Percentiles rank a stretch among this genome's conserved stretches.
phyloP scores from a whole-genome alignment of 2,888 invertebrate species.

The Caenorhabditis sp. region DNA sequence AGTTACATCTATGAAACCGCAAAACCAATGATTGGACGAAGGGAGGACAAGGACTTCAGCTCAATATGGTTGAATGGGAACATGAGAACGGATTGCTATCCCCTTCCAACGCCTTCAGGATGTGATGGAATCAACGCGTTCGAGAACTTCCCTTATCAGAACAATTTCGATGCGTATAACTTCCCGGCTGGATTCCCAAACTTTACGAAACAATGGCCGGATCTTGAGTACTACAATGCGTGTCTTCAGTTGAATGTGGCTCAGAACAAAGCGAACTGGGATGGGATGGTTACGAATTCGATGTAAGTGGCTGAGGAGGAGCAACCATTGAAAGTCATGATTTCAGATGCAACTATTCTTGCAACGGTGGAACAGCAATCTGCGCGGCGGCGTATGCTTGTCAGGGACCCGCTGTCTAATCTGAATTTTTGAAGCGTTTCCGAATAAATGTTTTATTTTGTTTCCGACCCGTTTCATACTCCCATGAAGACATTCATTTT shows the following conservation, averaged over 20 bases:
- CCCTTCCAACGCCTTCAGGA: not conserved
- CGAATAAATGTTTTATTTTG: too few species aligned
- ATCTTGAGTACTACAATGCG: not conserved
- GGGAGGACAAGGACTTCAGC: not conserved
- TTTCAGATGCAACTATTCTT: not conserved
- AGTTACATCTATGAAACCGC: conserved; percentile 1
- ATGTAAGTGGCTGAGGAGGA: too few species aligned
- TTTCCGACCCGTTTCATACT: too few species aligned
- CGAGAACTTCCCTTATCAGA: not conserved
- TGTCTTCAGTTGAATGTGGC: not conserved
- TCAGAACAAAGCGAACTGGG: not conserved
- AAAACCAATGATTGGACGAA: not conserved
- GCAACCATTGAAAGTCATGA: too few species aligned
- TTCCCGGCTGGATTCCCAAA: conserved; percentile 14
- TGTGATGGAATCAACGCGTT: not conserved
- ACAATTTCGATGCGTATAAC: conserved; percentile 11
- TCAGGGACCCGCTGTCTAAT: not conserved
- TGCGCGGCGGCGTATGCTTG: not conserved
- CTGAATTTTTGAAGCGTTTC: not conserved
- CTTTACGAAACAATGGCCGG: not conserved
- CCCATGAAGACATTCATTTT: too few species aligned
- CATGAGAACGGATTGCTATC: not conserved
- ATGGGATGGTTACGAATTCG: not conserved
- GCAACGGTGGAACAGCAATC: not conserved
- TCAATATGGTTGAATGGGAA: not conserved